Evolutionary conservation across 2,797 vertebrate genomes (phyloP).

Genomic region (Brachymystax lenok): DNA sequence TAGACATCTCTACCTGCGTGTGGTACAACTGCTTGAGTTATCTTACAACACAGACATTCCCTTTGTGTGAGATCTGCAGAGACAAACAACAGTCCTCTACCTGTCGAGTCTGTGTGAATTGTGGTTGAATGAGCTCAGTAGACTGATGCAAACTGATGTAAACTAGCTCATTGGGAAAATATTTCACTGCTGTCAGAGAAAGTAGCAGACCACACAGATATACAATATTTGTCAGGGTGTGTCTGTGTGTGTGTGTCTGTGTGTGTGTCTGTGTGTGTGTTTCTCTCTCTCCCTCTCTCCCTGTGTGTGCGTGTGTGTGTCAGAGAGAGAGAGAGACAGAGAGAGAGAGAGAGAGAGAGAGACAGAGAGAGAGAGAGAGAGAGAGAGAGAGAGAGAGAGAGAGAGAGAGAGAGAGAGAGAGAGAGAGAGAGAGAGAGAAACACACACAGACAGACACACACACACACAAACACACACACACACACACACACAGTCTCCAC

Average conservation of each 20-base stretch:
- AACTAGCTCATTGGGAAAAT: constrained; percentile 39
- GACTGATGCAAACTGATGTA: constrained; percentile 40
- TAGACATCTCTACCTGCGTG: not conserved
- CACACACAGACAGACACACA: too few relatives aligned
- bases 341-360: too few relatives aligned
- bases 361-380: too few relatives aligned
- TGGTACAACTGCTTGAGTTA: not conserved
- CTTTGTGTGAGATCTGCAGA: not conserved
- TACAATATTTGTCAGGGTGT: constrained; percentile 50
- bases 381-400: too few relatives aligned
- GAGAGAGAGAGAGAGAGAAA: too few relatives aligned
- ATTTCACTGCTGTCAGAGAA: constrained; percentile 18
- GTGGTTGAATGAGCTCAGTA: constrained; percentile 42
- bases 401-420: too few relatives aligned
- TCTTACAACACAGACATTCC: not conserved
- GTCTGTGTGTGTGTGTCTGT: constrained; percentile 24
- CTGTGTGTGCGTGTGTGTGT: too few relatives aligned
- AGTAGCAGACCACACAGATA: constrained; percentile 61
- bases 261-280: too few relatives aligned
- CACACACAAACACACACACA: too few relatives aligned
- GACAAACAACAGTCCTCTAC: not conserved
- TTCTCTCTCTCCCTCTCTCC: too few relatives aligned
- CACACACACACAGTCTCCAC: not conserved
- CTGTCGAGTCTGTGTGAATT: not conserved
- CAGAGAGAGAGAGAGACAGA: too few relatives aligned